Evolutionary conservation across 64 coral and sea anemone genomes (phyloP), one percentile per base, ranked within the genome.

Genomic region (Montipora sp.): DNA sequence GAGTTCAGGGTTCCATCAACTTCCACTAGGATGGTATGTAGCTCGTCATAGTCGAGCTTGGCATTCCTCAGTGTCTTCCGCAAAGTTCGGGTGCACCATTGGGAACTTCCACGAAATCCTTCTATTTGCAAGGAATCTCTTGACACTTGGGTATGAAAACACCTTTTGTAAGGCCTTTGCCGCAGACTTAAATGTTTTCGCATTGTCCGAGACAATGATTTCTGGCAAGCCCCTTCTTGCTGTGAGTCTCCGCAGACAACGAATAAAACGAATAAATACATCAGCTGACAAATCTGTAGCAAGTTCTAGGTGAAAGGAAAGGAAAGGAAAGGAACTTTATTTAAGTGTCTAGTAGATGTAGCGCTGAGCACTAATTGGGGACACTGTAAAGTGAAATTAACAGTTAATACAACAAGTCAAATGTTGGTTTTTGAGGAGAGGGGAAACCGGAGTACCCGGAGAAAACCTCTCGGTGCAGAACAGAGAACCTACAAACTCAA

Each of bases 201-300:
- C 85, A 75, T 94, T 94, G 47, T 94, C 86, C n/a, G 92, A 93
- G 13, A 87, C 43, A 27, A 81, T 81, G 9, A 21, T 51, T 16
- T 81, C 79, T 53, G 49, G 79, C 49, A 58, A 13, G 21, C 91
- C 81, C 6, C 80, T 27, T 69, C 81, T 87, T 45, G 74, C 46
- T 23, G 59, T 59, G 57, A 94, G 81, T 71, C 78, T 77, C 15
- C 92, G 44, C 60, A 89, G 47, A 19, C 84, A 36, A 36, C 36
- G 36, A 36, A 81, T 81, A 70, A 94, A 94, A 36, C 36, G 36
- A 36, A 81, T 81, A 70, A 94, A 94, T 44, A 79, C 73, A 77
- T 77, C 20, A 72, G 75, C 47, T 13, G 24, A 53, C 55, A 93
- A 20, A 51, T 87, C 80, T 47, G 49, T 19, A 53, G 65, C 75